Percentiles rank a stretch among this genome's conserved stretches.
Evolutionary conservation across 2,113 vertebrate species (phyloP).

Genomic region (Trogon surrucura): DNA sequence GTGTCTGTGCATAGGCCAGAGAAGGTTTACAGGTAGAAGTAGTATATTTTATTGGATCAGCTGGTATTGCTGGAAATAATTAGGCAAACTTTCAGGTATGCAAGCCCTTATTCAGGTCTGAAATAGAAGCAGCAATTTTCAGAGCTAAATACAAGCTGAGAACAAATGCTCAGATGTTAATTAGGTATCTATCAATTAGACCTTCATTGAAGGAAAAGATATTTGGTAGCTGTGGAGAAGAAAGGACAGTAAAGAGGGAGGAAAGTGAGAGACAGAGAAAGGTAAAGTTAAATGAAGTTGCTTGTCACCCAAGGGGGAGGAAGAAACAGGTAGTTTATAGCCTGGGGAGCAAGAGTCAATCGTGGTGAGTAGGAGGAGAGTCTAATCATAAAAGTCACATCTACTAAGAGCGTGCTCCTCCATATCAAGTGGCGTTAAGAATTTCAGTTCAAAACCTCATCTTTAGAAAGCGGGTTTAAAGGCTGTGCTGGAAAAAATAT

Average conservation of each 20-base stretch:
- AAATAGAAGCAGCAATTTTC: conserved; percentile 61
- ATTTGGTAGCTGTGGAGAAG: conserved; percentile 7
- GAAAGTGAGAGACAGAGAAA: conserved; percentile 41
- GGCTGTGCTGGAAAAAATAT: background rate
- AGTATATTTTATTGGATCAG: background rate
- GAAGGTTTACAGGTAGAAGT: background rate
- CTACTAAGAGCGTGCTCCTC: background rate
- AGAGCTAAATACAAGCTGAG: conserved; percentile 37
- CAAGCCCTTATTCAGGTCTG: conserved; percentile 7
- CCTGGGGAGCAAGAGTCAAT: conserved; percentile 44
- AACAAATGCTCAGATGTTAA: conserved; percentile 40
- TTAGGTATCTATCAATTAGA: conserved; percentile 48
- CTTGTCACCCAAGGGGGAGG: conserved; percentile 42
- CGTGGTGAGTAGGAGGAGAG: conserved; percentile 46
- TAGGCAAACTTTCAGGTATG: background rate
- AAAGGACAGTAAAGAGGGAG: conserved; percentile 14
- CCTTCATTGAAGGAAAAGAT: conserved; percentile 43
- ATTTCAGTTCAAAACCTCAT: conserved; percentile 23
- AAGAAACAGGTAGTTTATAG: conserved; percentile 57
- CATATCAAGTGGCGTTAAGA: conserved; percentile 7
- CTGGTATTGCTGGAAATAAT: background rate
- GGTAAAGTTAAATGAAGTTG: conserved; percentile 31
- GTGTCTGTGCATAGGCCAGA: accelerated
- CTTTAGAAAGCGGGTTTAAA: background rate
- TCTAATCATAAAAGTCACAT: conserved; percentile 54